Base-by-base conservation (phyloP, 2,888 invertebrate species). In the Acleris literana region DNA sequence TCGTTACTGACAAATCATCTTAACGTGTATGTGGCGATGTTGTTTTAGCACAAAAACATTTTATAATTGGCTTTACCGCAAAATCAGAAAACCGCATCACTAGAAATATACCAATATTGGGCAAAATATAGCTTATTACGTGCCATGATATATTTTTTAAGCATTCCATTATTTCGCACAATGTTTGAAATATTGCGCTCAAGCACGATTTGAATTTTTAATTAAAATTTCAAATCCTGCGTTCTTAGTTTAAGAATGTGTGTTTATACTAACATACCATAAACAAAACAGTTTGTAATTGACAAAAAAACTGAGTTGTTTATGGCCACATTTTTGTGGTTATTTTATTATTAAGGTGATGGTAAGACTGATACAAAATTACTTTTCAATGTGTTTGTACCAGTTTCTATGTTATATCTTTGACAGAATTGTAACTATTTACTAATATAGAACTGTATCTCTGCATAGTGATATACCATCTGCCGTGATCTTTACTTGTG, bases 191-290 rank as follows among this genome's bases (percentile, higher is more conserved):
- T 72, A 70, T 74, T 71, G 73, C 74, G 72, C 69, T 46, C 7
- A 33, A 44, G 1, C 44, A 29, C 20, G 59, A 51, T 29, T 43
- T 55, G 54, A n/a, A 53, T 54, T 60, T 71, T 71, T 17, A 18
- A 22, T 46, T 16, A 56, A 46, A 58, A 67, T 56, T 29, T 58
- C 76, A 83, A 80, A 74, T 79, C 76, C 72, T 68, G 66, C 77
- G 75, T 75, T 75, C 56, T 55, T 73, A 73, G 53, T 68, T 71
- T 85, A 87, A 86, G 80, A 79, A 76, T 81, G 85, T 84, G 87
- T 89, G 87, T 88, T 81, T 73, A 74, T 82, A 86, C 83, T 86
- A 85, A 89, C 84, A 77, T 80, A 79, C 73, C 74, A 72, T 69
- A 70, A 51, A 73, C 65, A 65, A 56, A 44, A 33, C 65, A 43